Base-by-base conservation (phyloP, 2,888 invertebrate genomes). In the Scaptomyza reducta region DNA sequence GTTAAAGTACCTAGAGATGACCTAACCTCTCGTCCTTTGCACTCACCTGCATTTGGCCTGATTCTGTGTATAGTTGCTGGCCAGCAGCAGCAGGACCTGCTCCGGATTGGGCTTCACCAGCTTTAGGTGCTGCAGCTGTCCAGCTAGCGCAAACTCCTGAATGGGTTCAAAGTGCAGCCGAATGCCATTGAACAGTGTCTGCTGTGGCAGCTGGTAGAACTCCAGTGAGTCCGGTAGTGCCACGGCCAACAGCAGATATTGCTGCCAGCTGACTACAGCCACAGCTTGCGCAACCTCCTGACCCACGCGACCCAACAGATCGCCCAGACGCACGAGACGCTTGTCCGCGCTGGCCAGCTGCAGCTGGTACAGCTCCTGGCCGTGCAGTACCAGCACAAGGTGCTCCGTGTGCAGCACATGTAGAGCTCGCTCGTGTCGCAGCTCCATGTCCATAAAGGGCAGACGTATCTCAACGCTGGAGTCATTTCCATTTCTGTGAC, bases 401-500 rank as follows among this genome's bases (percentile, higher is more conserved):
- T 89, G 82, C 6, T 79, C 79, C 4, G 76, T 63, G n/a, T 82
- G 87, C 33, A 91, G 66, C 9, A 91, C 62, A 45, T 77, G 79
- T 14, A 89, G 14, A 6, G 76, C 78, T 0, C 72, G 74, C 51
- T 89, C 79, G 45, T 79, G 79, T 6, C 75, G 75, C 41, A 91
- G 58, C 40, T 84, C 76, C 76, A 90, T 81, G 71, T 91, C 91
- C 78, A 89, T 79, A 35, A 91, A 90, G 3, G 91, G 91, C 44
- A 90, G 58, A 14, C 65, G 75, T 45, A 91, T 88, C 46, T 87
- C 86, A 29, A 90, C 77, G 6, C 87, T 84, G 6, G 49, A 6
- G 9, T 77, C 84, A 51, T 80, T 79, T 3, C 35, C 38, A 6
- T 58, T 58, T 33, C 58, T 63, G 18, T 70, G 66, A 27, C 81